Conservation (phyloP, 2,888 invertebrate genomes). For the Megastigmus dorsalis region DNA sequence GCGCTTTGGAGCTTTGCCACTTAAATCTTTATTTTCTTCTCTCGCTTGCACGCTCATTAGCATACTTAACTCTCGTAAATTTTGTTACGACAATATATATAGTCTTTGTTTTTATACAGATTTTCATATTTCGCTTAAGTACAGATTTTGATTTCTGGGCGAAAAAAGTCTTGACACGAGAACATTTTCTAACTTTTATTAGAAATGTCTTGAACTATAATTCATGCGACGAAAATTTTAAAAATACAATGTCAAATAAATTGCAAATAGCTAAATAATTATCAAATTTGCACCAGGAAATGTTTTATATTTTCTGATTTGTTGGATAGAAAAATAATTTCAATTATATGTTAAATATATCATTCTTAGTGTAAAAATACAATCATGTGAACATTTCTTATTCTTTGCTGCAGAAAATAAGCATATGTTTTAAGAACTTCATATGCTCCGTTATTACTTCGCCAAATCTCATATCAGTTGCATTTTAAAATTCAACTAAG, state of each 20-base stretch:
- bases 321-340: not conserved
- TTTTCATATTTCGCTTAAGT: not conserved
- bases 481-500: too few species aligned
- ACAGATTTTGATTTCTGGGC: not conserved
- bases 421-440: not conserved
- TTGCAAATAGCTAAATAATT: not conserved
- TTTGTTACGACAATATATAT: not conserved
- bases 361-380: not conserved
- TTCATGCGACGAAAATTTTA: too few species aligned
- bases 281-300: not conserved
- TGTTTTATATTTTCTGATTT: not conserved
- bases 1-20: not conserved
- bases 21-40: not conserved
- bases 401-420: not conserved
- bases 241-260: too few species aligned
- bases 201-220: too few species aligned
- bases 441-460: too few species aligned
- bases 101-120: conserved; percentile 4
- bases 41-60: not conserved
- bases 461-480: too few species aligned
- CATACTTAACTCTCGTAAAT: not conserved
- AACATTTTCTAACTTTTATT: too few species aligned
- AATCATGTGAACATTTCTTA: not conserved
- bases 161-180: conserved; percentile 23
- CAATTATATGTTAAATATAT: not conserved